Evolutionary conservation across 2,113 vertebrate species (phyloP).

Genomic region (Boleophthalmus pectinirostris): DNA sequence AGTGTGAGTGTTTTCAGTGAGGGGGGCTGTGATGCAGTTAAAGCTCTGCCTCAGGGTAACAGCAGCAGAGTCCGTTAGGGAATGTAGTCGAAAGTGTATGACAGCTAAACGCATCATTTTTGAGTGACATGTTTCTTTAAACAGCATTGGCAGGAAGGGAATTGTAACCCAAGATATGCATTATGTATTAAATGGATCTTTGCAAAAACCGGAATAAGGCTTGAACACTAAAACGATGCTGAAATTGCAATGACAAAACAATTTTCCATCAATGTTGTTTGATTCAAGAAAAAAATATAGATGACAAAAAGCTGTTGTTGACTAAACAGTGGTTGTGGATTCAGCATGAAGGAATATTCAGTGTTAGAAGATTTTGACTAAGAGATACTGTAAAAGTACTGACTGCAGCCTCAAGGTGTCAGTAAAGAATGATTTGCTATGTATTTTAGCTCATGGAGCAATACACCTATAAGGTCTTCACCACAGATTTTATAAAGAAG

Average conservation of each 20-base stretch:
- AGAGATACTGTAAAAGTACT: not conserved
- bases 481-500: no score
- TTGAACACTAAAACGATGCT: not conserved
- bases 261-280: slow-evolving; percentile 4
- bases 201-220: slow-evolving; percentile 14
- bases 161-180: slow-evolving; percentile 21
- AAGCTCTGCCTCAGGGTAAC: slow-evolving; percentile 39
- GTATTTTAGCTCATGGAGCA: not conserved
- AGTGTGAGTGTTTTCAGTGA: not conserved
- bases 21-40: slow-evolving; percentile 44
- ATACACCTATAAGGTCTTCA: no score
- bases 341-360: not conserved
- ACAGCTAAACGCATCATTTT: slow-evolving; percentile 50
- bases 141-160: slow-evolving; percentile 44
- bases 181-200: slow-evolving; percentile 31
- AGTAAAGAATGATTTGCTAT: not conserved
- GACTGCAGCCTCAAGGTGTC: not conserved
- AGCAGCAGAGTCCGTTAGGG: slow-evolving; percentile 23
- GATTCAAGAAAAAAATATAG: not conserved
- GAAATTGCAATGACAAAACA: not conserved
- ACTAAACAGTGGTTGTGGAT: not conserved
- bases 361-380: not conserved
- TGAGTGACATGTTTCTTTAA: slow-evolving; percentile 65
- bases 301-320: not conserved
- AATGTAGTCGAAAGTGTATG: slow-evolving; percentile 26